Conservation (phyloP, 1,140 invertebrate genomes). For the Nasonia vitripennis region DNA sequence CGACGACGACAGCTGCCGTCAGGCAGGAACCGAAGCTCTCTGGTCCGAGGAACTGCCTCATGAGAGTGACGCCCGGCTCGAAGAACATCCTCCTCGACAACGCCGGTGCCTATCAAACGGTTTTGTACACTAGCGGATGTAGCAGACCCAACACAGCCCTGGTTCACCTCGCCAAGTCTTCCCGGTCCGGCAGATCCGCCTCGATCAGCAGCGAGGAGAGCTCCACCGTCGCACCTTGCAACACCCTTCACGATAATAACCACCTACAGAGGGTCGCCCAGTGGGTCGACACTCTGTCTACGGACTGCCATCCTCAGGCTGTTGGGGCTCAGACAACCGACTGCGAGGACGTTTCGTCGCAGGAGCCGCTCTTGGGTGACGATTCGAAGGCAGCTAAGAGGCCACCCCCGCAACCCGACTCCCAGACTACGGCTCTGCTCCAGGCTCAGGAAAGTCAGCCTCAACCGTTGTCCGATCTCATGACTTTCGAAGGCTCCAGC, state of each 20-base stretch:
- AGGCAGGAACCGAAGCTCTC: conserved; percentile 67
- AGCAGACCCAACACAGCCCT: conserved; percentile 66
- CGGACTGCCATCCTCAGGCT: background rate
- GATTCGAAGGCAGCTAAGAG: background rate
- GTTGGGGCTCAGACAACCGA: background rate
- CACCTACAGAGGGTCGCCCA: conserved; percentile 80
- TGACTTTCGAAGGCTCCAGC: conserved; percentile 65
- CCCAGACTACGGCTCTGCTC: background rate
- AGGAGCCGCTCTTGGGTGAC: background rate
- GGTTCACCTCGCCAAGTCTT: conserved; percentile 64
- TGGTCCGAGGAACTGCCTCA: conserved; percentile 83
- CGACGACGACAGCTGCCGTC: conserved; percentile 26
- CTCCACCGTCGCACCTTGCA: conserved; percentile 36
- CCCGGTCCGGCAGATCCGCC: conserved; percentile 60
- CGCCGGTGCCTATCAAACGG: conserved; percentile 80
- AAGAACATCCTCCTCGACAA: conserved; percentile 88
- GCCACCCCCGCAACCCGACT: background rate
- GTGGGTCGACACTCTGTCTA: conserved; percentile 68
- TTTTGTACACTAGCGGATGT: conserved; percentile 77
- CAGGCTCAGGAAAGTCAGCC: background rate
- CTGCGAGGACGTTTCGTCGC: background rate
- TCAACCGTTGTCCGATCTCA: conserved; percentile 58
- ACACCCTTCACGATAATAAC: conserved; percentile 57
- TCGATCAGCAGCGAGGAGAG: conserved; percentile 68
- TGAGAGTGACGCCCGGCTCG: conserved; percentile 82